Conservation (phyloP, 2,797 vertebrate genomes). For the Sebastes wilsoni region DNA sequence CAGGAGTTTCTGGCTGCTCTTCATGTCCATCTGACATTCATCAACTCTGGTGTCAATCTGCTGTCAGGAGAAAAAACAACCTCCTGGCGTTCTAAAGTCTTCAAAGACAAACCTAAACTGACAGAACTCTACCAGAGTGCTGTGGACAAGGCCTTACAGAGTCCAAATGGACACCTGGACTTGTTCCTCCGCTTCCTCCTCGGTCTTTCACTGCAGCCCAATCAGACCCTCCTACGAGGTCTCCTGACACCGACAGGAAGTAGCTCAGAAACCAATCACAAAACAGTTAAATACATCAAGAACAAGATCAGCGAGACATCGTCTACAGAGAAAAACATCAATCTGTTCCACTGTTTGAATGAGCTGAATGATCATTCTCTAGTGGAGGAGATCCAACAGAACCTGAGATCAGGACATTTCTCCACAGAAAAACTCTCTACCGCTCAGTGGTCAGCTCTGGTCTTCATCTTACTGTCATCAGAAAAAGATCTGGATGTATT, state of each 20-base stretch:
- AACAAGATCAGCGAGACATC: background rate
- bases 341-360: background rate
- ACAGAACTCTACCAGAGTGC: background rate
- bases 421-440: background rate
- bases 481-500: background rate
- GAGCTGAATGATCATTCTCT: background rate
- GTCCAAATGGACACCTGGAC: background rate
- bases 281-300: background rate
- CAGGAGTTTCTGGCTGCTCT: background rate
- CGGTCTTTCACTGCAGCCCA: background rate
- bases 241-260: background rate
- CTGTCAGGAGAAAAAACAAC: background rate
- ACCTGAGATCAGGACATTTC: background rate
- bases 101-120: background rate
- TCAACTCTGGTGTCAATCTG: background rate
- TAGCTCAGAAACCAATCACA: background rate
- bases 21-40: background rate
- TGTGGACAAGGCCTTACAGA: background rate
- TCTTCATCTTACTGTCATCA: background rate
- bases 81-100: background rate
- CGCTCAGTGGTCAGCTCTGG: background rate
- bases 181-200: background rate
- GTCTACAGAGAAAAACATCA: background rate
- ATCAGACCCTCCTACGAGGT: background rate
- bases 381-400: background rate